Percentiles rank a stretch among this genome's conserved stretches.
Conservation (phyloP, 2,113 vertebrate species). For the Piaya cayana region DNA sequence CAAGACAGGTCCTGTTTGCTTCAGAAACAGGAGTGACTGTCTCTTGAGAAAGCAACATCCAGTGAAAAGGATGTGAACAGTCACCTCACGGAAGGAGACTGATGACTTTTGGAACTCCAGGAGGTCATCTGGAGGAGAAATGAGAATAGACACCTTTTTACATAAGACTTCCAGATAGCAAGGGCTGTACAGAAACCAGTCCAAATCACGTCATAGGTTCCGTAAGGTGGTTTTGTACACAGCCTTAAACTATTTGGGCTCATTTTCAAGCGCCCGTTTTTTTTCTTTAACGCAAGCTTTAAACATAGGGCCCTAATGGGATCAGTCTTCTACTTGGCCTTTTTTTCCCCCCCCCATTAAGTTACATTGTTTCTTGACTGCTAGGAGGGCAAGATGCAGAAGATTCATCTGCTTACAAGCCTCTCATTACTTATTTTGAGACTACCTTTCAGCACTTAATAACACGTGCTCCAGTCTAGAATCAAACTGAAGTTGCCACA, state of each 20-base stretch:
- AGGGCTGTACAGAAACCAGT: background rate
- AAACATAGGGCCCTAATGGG: background rate
- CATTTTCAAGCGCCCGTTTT: background rate
- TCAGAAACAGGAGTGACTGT: conserved; percentile 19
- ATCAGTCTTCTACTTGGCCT: background rate
- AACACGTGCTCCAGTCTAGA: background rate
- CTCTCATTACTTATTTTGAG: background rate
- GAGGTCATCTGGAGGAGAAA: conserved; percentile 34
- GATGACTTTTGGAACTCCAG: background rate
- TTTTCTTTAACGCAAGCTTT: background rate
- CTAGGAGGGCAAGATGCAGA: background rate
- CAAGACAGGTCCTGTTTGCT: conserved; percentile 36
- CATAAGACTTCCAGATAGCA: background rate
- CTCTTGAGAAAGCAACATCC: conserved; percentile 26
- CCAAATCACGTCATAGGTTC: background rate
- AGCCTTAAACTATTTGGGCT: background rate
- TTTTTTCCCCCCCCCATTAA: background rate
- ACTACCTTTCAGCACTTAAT: background rate
- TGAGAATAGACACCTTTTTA: background rate
- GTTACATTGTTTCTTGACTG: background rate
- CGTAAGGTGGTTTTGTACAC: background rate
- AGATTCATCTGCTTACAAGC: background rate
- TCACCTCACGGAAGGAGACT: background rate
- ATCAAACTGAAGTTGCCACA: background rate
- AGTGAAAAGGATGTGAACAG: background rate